Conservation (phyloP, 1,140 invertebrate species). For the Drosophila sturtevanti region DNA sequence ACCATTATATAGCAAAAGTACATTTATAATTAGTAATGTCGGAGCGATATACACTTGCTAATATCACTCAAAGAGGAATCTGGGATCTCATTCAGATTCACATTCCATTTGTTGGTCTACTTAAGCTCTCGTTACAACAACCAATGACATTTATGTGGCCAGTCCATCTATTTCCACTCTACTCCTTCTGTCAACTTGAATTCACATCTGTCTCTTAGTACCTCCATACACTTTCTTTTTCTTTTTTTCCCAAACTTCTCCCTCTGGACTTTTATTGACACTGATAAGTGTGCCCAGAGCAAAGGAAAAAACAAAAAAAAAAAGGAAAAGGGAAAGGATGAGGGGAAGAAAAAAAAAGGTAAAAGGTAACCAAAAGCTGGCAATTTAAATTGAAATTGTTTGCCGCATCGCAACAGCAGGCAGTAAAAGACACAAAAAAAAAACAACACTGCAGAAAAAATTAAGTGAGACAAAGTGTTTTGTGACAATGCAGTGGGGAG, state of each 20-base stretch:
- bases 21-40: too few species aligned
- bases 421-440: constrained; percentile 44
- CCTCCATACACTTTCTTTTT: constrained; percentile 10
- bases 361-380: constrained; percentile 74
- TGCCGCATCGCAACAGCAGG: constrained; percentile 73
- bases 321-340: constrained; percentile 48
- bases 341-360: not conserved
- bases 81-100: not conserved
- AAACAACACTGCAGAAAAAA: constrained; percentile 62
- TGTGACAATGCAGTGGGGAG: constrained; percentile 62
- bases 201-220: constrained; percentile 47
- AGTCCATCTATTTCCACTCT: constrained; percentile 22
- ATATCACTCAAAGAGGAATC: too few species aligned
- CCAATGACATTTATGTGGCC: constrained; percentile 24
- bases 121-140: constrained; percentile 23
- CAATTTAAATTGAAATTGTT: constrained; percentile 80
- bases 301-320: constrained; percentile 35
- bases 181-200: constrained; percentile 19
- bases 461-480: constrained; percentile 80
- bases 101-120: constrained; percentile 18
- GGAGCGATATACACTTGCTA: too few species aligned
- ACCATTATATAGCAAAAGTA: too few species aligned
- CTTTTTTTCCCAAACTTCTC: constrained; percentile 45
- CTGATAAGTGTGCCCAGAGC: constrained; percentile 78
- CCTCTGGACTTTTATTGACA: constrained; percentile 76